Evolutionary conservation across 2,113 vertebrate genomes (phyloP).

Genomic region (Daboia siamensis): DNA sequence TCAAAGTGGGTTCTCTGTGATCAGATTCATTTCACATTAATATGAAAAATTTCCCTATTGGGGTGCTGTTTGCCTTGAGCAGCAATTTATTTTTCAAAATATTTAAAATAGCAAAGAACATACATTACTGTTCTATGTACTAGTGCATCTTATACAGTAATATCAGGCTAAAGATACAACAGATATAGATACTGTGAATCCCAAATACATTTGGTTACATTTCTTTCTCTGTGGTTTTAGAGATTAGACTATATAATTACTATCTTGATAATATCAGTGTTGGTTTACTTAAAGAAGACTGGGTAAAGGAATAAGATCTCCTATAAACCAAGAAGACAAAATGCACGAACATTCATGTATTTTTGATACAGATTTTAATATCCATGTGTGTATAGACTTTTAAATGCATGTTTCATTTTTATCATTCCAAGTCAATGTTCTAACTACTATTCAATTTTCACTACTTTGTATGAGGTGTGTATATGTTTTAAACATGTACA

Average conservation of each 20-base stretch:
- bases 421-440: background rate
- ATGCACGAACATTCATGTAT: background rate
- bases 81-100: conserved; percentile 31
- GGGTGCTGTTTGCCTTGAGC: background rate
- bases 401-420: background rate
- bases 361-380: background rate
- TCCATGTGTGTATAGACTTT: background rate
- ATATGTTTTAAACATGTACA: background rate
- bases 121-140: background rate
- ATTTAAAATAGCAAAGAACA: background rate
- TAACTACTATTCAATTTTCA: background rate
- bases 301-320: background rate
- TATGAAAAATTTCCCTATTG: conserved; percentile 16
- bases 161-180: background rate
- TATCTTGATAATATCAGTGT: background rate
- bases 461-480: background rate
- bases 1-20: conserved; percentile 13
- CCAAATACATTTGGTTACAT: background rate
- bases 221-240: background rate
- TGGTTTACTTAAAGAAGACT: background rate
- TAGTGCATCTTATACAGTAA: background rate
- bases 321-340: background rate
- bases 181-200: background rate
- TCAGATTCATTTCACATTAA: conserved; percentile 3
- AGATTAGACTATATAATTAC: background rate